Percentiles rank a stretch among this genome's conserved stretches.
phyloP scores from a whole-genome alignment of 1,140 invertebrate genomes.

The Bombus picipes region DNA sequence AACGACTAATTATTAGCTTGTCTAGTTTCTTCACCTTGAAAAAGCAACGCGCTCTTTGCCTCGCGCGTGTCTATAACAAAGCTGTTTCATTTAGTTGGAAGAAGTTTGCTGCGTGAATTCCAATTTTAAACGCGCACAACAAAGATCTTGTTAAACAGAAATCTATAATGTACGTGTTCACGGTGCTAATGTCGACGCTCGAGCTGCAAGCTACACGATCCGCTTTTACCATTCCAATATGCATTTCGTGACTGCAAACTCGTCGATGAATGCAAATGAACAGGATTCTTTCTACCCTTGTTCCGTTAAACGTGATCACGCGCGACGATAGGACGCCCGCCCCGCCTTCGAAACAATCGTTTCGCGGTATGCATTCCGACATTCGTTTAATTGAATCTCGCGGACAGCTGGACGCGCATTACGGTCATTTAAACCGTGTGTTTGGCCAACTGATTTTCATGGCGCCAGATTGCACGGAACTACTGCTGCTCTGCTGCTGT shows the following conservation, averaged over 20 bases:
- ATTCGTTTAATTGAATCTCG: constrained; percentile 27
- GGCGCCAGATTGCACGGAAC: not conserved
- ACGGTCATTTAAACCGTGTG: not conserved
- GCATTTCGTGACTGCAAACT: not conserved
- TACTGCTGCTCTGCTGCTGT: not conserved
- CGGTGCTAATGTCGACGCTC: constrained; percentile 6
- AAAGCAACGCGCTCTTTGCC: too few relatives aligned
- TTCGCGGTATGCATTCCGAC: not conserved
- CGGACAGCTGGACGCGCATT: not conserved
- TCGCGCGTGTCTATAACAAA: too few relatives aligned
- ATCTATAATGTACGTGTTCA: constrained; percentile 18
- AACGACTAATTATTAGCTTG: too few relatives aligned
- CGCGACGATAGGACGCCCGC: not conserved
- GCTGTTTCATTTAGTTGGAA: not conserved
- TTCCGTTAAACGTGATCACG: not conserved
- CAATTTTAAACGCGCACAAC: not conserved
- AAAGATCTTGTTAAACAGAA: constrained; percentile 12
- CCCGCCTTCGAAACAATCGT: not conserved
- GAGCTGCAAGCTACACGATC: not conserved
- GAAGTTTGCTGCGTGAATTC: not conserved
- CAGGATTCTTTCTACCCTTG: not conserved
- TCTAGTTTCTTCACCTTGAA: too few relatives aligned
- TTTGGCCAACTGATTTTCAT: not conserved
- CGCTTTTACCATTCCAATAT: constrained; percentile 8
- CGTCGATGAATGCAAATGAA: constrained; percentile 22